These are phyloP conservation scores for Scaeva pyrastri DNA, from an alignment of 2,888 invertebrate genomes.

Conservation along the genomic window DNA sequence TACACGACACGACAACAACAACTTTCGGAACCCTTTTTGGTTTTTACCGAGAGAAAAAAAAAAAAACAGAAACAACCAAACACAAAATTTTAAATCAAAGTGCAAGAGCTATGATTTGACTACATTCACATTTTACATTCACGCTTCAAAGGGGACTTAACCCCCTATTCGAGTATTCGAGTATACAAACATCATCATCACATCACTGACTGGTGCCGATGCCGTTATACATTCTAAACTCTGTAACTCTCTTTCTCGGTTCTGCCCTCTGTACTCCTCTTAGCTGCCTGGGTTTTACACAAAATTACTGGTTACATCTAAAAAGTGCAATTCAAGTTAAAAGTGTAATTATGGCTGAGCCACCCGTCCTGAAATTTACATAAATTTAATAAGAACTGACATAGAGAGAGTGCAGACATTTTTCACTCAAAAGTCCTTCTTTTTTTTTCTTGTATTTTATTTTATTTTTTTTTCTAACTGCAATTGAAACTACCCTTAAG, in stretches of 20 bases:
- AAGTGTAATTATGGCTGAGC: slow-evolving; percentile 67
- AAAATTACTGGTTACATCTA: slow-evolving; percentile 73
- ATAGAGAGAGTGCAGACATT: slow-evolving; percentile 47
- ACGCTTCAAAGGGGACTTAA: slow-evolving; percentile 61
- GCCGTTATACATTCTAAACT: background rate
- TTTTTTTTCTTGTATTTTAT: background rate
- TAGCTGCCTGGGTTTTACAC: background rate
- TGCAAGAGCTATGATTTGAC: slow-evolving; percentile 37
- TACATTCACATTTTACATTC: background rate
- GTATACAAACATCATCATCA: background rate
- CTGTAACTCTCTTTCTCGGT: background rate
- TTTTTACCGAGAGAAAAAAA: background rate
- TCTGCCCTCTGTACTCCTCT: background rate
- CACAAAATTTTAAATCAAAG: slow-evolving; percentile 49
- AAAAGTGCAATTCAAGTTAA: slow-evolving; percentile 74
- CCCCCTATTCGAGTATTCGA: background rate
- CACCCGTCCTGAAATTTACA: slow-evolving; percentile 48
- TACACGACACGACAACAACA: background rate
- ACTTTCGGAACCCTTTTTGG: slow-evolving; percentile 46
- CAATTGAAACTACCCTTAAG: slow-evolving; percentile 27
- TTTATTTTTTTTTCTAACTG: slow-evolving; percentile 5
- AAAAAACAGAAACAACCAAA: background rate
- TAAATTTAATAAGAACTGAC: slow-evolving; percentile 55
- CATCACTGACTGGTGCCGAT: background rate
- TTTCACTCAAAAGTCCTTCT: slow-evolving; percentile 10